phyloP scores from a whole-genome alignment of 2,113 vertebrate genomes.

The Lonchura striata region DNA sequence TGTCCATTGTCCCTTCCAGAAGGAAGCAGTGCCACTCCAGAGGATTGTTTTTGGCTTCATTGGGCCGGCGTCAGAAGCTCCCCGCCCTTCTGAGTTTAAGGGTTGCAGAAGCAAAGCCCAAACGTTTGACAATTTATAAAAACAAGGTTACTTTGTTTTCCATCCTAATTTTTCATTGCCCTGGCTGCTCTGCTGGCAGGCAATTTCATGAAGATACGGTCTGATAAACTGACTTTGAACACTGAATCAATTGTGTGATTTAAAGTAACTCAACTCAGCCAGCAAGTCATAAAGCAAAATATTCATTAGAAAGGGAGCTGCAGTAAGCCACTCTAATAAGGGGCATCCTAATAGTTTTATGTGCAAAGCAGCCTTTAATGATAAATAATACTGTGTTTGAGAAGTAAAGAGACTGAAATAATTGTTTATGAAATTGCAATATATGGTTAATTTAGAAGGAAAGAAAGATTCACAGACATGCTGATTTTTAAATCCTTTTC shows the following conservation, averaged over 20 bases:
- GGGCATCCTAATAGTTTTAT: neutral
- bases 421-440: conserved; percentile 33
- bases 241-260: conserved; percentile 56
- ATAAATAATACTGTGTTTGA: conserved; percentile 4
- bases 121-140: neutral
- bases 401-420: conserved; percentile 27
- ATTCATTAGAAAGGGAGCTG: conserved; percentile 37
- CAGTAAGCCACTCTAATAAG: conserved; percentile 22
- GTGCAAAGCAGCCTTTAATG: conserved; percentile 23
- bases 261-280: conserved; percentile 21
- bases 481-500: conserved; percentile 14
- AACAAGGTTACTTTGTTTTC: conserved; percentile 38
- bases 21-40: neutral
- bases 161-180: conserved; percentile 30
- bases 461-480: neutral
- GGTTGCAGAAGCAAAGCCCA: neutral
- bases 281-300: conserved; percentile 58
- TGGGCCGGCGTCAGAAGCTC: neutral
- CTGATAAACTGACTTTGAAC: conserved; percentile 57
- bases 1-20: neutral
- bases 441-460: neutral
- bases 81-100: neutral
- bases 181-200: conserved; percentile 23
- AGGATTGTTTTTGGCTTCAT: neutral
- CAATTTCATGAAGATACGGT: conserved; percentile 44